phyloP scores from a whole-genome alignment of 2,113 vertebrate genomes.

The Benthochromis sp. region DNA sequence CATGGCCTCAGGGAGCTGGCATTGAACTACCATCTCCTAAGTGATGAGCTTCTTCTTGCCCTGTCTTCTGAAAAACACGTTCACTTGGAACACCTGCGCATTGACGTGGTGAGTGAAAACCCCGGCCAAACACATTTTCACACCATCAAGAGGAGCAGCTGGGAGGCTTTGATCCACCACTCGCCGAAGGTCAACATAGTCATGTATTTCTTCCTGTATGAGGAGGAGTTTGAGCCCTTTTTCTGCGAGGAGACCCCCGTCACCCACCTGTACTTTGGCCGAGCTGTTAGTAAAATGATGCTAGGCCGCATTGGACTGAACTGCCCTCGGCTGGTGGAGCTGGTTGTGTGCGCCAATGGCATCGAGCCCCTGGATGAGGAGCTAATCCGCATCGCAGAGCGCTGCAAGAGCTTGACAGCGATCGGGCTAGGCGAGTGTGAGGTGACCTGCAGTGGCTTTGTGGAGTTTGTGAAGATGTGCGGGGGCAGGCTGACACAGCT shows the following conservation, averaged over 20 bases:
- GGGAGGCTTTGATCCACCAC: slow-evolving; percentile 89
- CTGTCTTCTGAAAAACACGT: slow-evolving; percentile 91
- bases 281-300: slow-evolving; percentile 91
- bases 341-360: slow-evolving; percentile 93
- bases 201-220: slow-evolving; percentile 96
- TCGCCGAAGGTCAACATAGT: slow-evolving; percentile 93
- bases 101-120: slow-evolving; percentile 90
- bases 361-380: slow-evolving; percentile 89
- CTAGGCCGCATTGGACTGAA: slow-evolving; percentile 89
- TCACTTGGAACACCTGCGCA: slow-evolving; percentile 87
- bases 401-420: slow-evolving; percentile 86
- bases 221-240: slow-evolving; percentile 91
- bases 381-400: slow-evolving; percentile 87
- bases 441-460: slow-evolving; percentile 94
- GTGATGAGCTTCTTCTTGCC: slow-evolving; percentile 88
- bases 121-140: slow-evolving; percentile 87
- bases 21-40: slow-evolving; percentile 87
- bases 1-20: slow-evolving; percentile 89
- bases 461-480: slow-evolving; percentile 95
- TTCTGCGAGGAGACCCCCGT: slow-evolving; percentile 87
- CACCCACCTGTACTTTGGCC: slow-evolving; percentile 91
- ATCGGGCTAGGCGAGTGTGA: slow-evolving; percentile 91
- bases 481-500: slow-evolving; percentile 87
- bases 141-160: slow-evolving; percentile 89
- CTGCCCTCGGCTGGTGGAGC: slow-evolving; percentile 87